Conservation (phyloP, 2,888 invertebrate species). For the Apocheima hispidaria region DNA sequence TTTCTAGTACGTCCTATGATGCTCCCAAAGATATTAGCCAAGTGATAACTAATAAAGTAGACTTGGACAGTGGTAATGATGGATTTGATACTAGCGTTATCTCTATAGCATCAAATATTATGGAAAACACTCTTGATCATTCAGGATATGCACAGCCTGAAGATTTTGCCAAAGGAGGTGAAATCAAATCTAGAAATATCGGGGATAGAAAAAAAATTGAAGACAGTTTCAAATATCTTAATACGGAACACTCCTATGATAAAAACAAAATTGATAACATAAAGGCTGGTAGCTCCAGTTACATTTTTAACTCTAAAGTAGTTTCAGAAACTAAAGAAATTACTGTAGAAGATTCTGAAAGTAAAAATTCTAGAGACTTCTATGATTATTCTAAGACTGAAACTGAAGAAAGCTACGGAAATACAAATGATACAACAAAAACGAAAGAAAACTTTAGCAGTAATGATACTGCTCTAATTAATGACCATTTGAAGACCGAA, state of each 20-base stretch:
- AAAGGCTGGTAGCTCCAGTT: not conserved
- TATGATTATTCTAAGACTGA: too few species aligned
- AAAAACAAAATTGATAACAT: not conserved
- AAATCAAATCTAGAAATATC: not conserved
- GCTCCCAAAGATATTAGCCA: not conserved
- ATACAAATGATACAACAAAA: not conserved
- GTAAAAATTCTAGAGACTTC: not conserved
- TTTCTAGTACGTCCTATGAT: not conserved
- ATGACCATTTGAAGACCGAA: not conserved
- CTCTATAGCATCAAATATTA: not conserved
- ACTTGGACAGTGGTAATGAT: not conserved
- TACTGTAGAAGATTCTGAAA: not conserved
- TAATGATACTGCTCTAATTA: not conserved
- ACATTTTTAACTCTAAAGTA: not conserved
- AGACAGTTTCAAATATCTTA: too few species aligned
- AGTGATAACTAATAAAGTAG: slow-evolving; percentile 3
- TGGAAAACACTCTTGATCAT: not conserved
- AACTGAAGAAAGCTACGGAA: not conserved
- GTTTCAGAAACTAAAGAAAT: not conserved
- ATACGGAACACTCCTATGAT: not conserved
- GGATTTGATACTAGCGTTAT: not conserved
- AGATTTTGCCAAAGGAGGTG: not conserved
- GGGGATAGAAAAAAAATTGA: not conserved
- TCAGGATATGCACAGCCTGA: not conserved
- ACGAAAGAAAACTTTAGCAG: not conserved